A percentile compares a stretch with the other conserved stretches of the same genome.
These are phyloP conservation scores for Actinia equina DNA, from an alignment of 64 coral and sea anemone species.

Conservation along the genomic window DNA sequence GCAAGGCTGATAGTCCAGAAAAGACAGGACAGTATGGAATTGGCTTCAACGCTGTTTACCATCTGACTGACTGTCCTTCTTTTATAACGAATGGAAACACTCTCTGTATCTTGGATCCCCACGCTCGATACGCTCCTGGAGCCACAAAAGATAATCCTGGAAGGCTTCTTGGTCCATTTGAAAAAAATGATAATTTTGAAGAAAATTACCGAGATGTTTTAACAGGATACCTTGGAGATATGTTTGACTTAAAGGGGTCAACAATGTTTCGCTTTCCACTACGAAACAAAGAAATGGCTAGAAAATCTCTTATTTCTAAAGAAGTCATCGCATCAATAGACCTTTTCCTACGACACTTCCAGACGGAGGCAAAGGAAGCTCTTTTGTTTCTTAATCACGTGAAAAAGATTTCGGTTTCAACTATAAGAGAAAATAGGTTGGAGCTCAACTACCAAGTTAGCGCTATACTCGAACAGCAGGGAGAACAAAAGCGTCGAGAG, in stretches of 20 bases:
- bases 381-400: conserved; percentile 79
- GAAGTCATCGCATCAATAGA: background rate
- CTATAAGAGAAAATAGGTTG: conserved; percentile 49
- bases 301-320: conserved; percentile 56
- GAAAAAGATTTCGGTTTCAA: conserved; percentile 74
- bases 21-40: conserved; percentile 81
- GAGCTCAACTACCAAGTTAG: conserved; percentile 46
- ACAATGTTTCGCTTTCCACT: conserved; percentile 90
- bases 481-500: conserved; percentile 12
- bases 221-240: conserved; percentile 71
- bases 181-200: conserved; percentile 47
- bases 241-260: conserved; percentile 59
- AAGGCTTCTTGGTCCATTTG: conserved; percentile 46
- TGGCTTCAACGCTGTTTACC: conserved; percentile 78
- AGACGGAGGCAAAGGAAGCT: conserved; percentile 58
- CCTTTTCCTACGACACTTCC: conserved; percentile 36
- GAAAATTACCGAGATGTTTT: conserved; percentile 63
- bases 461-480: conserved; percentile 34
- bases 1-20: conserved; percentile 62
- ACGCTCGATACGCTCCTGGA: conserved; percentile 54
- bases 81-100: conserved; percentile 80
- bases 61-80: conserved; percentile 78
- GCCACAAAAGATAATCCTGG: conserved; percentile 55
- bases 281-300: conserved; percentile 21
- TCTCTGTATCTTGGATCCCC: conserved; percentile 83